These are phyloP conservation scores for Diachrysia chrysitis DNA, from an alignment of 2,888 invertebrate species.

Conservation along the genomic window DNA sequence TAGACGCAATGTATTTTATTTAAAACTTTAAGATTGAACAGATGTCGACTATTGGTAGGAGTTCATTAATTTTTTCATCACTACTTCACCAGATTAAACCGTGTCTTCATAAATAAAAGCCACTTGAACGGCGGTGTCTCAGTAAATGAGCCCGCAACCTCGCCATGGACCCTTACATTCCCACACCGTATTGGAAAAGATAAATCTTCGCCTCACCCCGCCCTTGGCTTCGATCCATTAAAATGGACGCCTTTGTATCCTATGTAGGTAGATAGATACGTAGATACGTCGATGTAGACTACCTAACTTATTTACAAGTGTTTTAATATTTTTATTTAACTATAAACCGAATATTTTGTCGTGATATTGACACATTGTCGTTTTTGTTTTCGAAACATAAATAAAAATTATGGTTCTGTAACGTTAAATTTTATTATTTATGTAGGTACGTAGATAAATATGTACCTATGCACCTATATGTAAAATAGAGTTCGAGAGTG, in stretches of 20 bases:
- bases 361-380: no score
- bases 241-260: conserved; percentile 56
- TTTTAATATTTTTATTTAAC: neutral
- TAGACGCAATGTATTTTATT: no score
- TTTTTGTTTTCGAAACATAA: no score
- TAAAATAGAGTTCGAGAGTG: neutral
- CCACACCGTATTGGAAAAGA: conserved; percentile 83
- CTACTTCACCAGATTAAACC: conserved; percentile 73
- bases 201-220: conserved; percentile 83
- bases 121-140: conserved; percentile 72
- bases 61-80: conserved; percentile 58
- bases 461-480: neutral
- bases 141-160: conserved; percentile 59
- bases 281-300: conserved; percentile 6
- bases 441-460: neutral
- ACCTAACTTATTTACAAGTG: neutral
- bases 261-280: conserved; percentile 10
- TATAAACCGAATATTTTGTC: no score
- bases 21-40: conserved; percentile 19
- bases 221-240: conserved; percentile 78
- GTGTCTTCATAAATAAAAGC: conserved; percentile 81
- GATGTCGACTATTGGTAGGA: conserved; percentile 30
- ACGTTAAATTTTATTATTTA: neutral
- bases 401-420: no score
- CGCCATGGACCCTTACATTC: conserved; percentile 70